phyloP scores from a whole-genome alignment of 2,888 invertebrate genomes.

The Heliconius cydno region DNA sequence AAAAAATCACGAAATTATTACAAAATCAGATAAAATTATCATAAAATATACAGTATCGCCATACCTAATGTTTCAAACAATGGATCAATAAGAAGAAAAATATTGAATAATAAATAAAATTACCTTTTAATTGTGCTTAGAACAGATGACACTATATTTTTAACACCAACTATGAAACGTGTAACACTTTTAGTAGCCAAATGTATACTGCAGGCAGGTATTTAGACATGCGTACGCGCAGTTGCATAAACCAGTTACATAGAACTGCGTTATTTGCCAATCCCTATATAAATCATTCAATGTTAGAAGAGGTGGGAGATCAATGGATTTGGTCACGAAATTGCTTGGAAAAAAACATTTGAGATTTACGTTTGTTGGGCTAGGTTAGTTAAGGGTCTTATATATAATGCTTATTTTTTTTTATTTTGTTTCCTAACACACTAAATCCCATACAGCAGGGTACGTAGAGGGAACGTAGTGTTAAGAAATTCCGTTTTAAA shows the following conservation, averaged over 20 bases:
- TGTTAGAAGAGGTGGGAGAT: constrained; percentile 22
- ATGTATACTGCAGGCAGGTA: constrained; percentile 50
- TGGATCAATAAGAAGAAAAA: not conserved
- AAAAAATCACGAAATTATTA: not conserved
- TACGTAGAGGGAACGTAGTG: not conserved
- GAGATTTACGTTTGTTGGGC: not conserved
- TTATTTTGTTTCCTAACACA: not conserved
- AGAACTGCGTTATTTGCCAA: constrained; percentile 41
- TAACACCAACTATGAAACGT: constrained; percentile 46
- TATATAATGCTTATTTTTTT: not conserved
- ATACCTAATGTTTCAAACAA: not conserved
- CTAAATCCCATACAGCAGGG: too few relatives aligned
- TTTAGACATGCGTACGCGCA: constrained; percentile 57
- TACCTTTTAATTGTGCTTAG: constrained; percentile 17
- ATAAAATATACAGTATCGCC: not conserved
- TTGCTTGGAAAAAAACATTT: not conserved
- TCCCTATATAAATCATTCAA: constrained; percentile 12
- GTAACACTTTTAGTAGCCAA: constrained; percentile 48
- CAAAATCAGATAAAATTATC: not conserved
- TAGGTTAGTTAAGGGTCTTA: not conserved
- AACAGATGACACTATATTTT: constrained; percentile 17
- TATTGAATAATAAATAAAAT: constrained; percentile 11
- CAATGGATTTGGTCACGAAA: constrained; percentile 12
- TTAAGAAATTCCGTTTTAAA: not conserved
- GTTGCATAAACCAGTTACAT: constrained; percentile 44